Conservation (phyloP, 2,888 invertebrate genomes). For the Spicauda simplicius region DNA sequence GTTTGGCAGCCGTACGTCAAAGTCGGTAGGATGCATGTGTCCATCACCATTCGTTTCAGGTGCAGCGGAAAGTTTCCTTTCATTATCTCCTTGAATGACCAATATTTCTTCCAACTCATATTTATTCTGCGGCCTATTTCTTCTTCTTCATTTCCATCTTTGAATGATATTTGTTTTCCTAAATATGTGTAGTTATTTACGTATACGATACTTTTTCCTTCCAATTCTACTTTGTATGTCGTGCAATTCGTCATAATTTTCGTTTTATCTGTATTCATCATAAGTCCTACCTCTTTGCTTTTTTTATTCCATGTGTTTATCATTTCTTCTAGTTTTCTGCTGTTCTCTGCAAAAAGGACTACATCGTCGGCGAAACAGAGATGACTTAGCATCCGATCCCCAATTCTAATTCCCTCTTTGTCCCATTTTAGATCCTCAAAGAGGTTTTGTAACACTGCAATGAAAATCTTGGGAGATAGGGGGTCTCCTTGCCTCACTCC, state of each 20-base stretch:
- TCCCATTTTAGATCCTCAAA: background rate
- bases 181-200: too few relatives aligned
- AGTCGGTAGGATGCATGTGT: constrained; percentile 22
- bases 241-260: constrained; percentile 8
- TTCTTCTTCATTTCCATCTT: constrained; percentile 17
- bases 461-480: background rate
- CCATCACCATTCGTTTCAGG: constrained; percentile 20
- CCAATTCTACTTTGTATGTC: background rate
- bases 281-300: background rate
- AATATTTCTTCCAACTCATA: constrained; percentile 37
- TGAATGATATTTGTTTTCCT: constrained; percentile 39
- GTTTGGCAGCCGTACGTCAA: constrained; percentile 18
- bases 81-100: constrained; percentile 24
- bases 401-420: background rate
- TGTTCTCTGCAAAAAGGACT: too few relatives aligned
- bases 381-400: background rate
- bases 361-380: background rate
- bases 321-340: background rate
- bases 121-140: constrained; percentile 39
- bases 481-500: background rate
- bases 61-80: constrained; percentile 35
- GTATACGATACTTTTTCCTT: too few relatives aligned
- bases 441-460: background rate
- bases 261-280: background rate
- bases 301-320: background rate